Base-by-base conservation (phyloP, 2,113 vertebrate genomes). In the Lanius collurio region DNA sequence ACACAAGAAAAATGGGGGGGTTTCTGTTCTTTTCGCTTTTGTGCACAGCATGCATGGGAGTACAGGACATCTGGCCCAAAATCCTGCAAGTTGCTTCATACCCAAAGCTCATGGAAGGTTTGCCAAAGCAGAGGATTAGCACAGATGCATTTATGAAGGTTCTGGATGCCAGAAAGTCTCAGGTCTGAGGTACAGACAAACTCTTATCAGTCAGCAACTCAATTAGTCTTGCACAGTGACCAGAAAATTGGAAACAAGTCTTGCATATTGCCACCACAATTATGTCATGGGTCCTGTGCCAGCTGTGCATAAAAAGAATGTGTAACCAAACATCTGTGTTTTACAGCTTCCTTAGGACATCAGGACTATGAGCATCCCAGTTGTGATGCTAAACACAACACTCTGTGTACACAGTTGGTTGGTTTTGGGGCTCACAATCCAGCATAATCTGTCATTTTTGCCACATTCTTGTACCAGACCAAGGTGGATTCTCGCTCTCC, bases 381-480 rank as follows among this genome's bases (percentile, higher is more conserved):
- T 6, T 33, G 18, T 28, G 4, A 28, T 35, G 53, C 15, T 22
- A 52, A 71, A 28, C 17, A 22, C 6, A 55, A 55, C 13, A 33
- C 13, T 2, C 1, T 52, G 18, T 37, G 22, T 20, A 8, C 5
- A 9, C 4, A 20, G 6, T 2, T 28, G 9, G 27, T 6, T 5
- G 11, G 24, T 63, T 64, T 16, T 64, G 24, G 23, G 22, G n/a
- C 27, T 44, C 53, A 49, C 4, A 71, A 56, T 39, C 24, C 49
- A 39, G 22, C 16, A 28, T 27, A 5, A 71, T 50, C 9, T 15
- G 26, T 35, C 1, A 3, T 8, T 94, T 92, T 52, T 56, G 28
- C 11, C 7, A 5, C 0, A 0, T 27, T 2, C 5, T 56, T 2
- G 0, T 21, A 17, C 14, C 16, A 5, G 24, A 42, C 7, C 6